phyloP scores from a whole-genome alignment of 2,797 vertebrate species.

The Chrosomus eos region DNA sequence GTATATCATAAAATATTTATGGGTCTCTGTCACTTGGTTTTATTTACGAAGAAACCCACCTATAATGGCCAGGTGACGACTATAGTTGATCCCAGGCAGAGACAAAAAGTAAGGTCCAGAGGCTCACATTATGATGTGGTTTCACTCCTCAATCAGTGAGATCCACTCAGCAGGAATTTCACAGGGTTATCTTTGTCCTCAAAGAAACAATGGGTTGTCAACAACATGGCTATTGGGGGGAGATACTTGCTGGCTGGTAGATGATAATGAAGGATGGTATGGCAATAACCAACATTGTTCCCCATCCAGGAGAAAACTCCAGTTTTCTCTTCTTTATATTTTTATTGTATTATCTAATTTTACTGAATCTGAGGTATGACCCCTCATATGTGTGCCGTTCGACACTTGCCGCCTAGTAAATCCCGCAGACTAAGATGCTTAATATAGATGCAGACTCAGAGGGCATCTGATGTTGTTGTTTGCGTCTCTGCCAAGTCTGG shows the following conservation, averaged over 20 bases:
- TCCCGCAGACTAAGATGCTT: conserved; percentile 69
- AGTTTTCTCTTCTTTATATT: conserved; percentile 53
- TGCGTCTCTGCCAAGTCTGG: conserved; percentile 57
- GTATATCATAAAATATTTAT: conserved; percentile 31
- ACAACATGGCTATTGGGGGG: conserved; percentile 57
- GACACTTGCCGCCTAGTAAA: conserved; percentile 71
- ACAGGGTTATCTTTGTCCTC: conserved; percentile 78
- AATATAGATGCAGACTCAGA: conserved; percentile 69
- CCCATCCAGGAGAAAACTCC: conserved; percentile 39
- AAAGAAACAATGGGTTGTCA: conserved; percentile 71
- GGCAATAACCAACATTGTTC: conserved; percentile 63
- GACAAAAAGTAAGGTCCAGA: conserved; percentile 44
- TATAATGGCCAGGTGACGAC: conserved; percentile 48
- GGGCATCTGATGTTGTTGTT: conserved; percentile 61
- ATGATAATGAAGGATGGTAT: conserved; percentile 63
- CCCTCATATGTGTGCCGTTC: conserved; percentile 66
- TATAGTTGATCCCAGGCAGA: conserved; percentile 59
- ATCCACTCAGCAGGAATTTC: conserved; percentile 70
- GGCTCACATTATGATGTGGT: conserved; percentile 48
- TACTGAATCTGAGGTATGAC: conserved; percentile 67
- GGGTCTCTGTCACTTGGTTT: conserved; percentile 34
- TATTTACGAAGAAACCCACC: conserved; percentile 58
- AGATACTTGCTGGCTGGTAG: conserved; percentile 53
- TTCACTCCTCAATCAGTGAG: conserved; percentile 67
- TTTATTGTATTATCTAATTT: conserved; percentile 62